Conservation (phyloP, 2,113 vertebrate species). For the Catharus bicknelli region DNA sequence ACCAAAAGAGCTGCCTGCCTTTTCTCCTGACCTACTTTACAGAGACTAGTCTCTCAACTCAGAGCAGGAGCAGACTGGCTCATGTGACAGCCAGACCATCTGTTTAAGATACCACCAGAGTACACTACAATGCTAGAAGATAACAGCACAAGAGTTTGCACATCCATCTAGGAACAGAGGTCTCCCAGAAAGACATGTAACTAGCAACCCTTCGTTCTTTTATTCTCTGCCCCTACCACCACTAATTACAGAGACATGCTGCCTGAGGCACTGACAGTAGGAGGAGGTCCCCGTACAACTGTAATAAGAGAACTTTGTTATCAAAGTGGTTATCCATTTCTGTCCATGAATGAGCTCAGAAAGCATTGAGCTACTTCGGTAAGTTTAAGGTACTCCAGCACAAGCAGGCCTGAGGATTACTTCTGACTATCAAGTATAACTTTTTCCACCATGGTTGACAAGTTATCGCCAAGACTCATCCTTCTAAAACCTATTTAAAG, state of each 20-base stretch:
- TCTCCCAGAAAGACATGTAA: neutral
- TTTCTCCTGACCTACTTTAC: neutral
- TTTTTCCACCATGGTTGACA: neutral
- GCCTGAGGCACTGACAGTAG: neutral
- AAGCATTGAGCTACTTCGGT: neutral
- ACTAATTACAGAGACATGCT: neutral
- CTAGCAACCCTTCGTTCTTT: rapidly evolving
- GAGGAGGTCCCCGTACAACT: neutral
- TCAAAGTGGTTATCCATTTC: neutral
- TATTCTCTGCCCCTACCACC: neutral
- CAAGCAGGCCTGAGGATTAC: neutral
- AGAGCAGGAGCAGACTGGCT: neutral
- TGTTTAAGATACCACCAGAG: neutral
- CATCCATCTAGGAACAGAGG: neutral
- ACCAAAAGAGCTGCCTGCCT: neutral
- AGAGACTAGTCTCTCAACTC: neutral
- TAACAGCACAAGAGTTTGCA: neutral
- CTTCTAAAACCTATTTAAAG: neutral
- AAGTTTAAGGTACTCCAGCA: neutral
- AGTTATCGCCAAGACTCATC: neutral
- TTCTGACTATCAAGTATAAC: neutral
- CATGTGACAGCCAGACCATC: neutral
- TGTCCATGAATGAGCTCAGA: neutral
- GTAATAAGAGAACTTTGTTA: neutral
- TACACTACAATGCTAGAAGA: neutral